Evolutionary conservation across 2,113 vertebrate genomes (phyloP), one percentile per base, ranked within the genome.

Genomic region (Trematomus loennbergii): DNA sequence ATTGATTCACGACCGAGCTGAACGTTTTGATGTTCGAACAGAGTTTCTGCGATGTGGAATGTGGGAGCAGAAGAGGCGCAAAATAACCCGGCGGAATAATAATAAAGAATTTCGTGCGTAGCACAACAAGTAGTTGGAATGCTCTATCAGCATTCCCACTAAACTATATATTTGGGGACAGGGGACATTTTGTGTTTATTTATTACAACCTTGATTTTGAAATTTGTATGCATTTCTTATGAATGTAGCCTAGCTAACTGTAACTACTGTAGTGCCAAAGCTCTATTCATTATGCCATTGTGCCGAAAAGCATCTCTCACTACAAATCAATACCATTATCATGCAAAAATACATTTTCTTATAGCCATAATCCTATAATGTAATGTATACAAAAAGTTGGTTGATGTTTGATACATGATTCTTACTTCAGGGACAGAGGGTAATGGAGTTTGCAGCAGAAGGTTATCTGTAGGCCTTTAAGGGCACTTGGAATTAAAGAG

Each of bases 391-490:
- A 54, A 11, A 8, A 48, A 54, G 16, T 29, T 33, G 17, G 9
- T 60, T 20, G 59, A 60, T 50, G 25, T 50, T 46, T 73, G n/a
- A 66, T 64, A 16, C 25, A 10, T 64, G 1, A 29, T 4, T 58
- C 16, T 60, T 18, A 48, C 12, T 55, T 55, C 17, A 18, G 13
- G 13, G 0, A 62, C 62, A 80, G 18, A 52, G n/a, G 61, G 46
- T 69, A 71, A 52, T 20, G 61, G 13, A 43, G 29, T 16, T n/a
- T 22, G 20, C 18, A 72, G 22, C 12, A 16, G n/a, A 54, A 62
- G 86, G 76, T 84, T 63, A 72, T 75, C 74, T 73, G 36, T 33
- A 29, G 25, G 81, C 46, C 16, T 22, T 72, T 48, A 16, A 48
- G 20, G 17, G 46, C 64, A 25, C 58, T 43, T 63, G 1, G 13